Conservation (phyloP, 1,140 invertebrate species). For the Drosophila seguyi region DNA sequence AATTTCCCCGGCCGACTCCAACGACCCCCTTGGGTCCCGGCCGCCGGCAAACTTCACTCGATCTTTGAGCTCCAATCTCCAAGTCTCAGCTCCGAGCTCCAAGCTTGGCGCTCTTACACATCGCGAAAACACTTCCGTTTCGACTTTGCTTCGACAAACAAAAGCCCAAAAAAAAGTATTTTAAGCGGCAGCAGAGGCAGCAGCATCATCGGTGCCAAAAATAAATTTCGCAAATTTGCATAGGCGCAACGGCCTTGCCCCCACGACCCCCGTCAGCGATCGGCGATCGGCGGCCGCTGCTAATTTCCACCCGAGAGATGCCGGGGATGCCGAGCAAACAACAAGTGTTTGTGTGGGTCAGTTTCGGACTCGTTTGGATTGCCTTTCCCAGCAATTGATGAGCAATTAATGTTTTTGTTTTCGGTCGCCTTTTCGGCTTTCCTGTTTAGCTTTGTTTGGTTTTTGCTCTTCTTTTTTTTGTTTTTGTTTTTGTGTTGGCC, state of each 20-base stretch:
- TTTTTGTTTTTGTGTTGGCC: neutral
- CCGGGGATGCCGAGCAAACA: constrained; percentile 34
- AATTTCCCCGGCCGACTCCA: constrained; percentile 16
- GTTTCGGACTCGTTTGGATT: constrained; percentile 44
- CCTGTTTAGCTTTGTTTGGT: neutral
- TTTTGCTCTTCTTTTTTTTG: neutral
- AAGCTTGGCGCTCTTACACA: constrained; percentile 61
- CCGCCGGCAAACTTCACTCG: constrained; percentile 26
- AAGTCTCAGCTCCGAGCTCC: neutral
- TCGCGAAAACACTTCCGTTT: constrained; percentile 77
- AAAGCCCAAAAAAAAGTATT: constrained; percentile 2
- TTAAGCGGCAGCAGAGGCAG: too few species aligned
- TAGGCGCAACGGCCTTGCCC: constrained; percentile 18
- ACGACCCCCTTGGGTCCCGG: neutral
- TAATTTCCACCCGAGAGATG: constrained; percentile 17
- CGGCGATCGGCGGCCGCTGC: neutral
- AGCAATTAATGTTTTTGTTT: constrained; percentile 61
- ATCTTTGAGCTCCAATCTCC: neutral
- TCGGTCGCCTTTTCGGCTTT: constrained; percentile 10
- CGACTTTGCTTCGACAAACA: constrained; percentile 28
- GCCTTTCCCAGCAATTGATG: constrained; percentile 65
- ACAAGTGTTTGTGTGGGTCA: constrained; percentile 68
- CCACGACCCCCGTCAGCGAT: neutral
- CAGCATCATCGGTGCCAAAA: constrained; percentile 60
- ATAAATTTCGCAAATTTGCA: constrained; percentile 52